Base-by-base conservation (phyloP, 2,113 vertebrate species). In the Cyprinodon variegatus region DNA sequence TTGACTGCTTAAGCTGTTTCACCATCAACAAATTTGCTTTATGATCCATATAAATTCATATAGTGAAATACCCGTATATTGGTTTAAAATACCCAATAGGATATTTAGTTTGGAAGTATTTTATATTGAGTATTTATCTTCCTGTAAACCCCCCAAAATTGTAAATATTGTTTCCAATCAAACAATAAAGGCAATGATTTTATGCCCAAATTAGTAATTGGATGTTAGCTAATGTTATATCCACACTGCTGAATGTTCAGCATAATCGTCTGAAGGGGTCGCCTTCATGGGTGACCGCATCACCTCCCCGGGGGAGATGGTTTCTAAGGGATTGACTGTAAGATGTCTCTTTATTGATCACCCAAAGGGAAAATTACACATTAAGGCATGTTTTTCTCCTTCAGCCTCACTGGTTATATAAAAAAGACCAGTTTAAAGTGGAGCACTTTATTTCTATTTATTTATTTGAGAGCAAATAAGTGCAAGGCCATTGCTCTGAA, bases 171-270 rank as follows among this genome's bases (percentile, higher is more conserved):
- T 57, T n/a, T 2, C 17, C 48, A 53, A 3, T n/a, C 50, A 57
- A 7, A 9, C 4, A 20, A 14, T n/a, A 65, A 65, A 45, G 20
- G 41, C 20, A 12, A n/a, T 22, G 17, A 22, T 65, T 45, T 13
- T 29, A 46, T 53, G 36, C 12, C 41, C 13, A 79, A 57, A 38
- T 41, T 43, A 64, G 4, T 12, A 3, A 15, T 45, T 3, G 1
- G 40, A 61, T 60, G 61, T 77, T 75, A 73, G 76, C 65, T 68
- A 14, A 83, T 70, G 74, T 72, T 22, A 20, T 29, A 3, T 69
- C 63, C 72, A 70, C 36, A 62, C 74, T 72, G 67, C 60, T 66
- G 29, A 22, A n/a, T 66, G 57, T 68, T 70, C 66, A 68, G 46
- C 66, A 50, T 14, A 68, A 20, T 15, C 17, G 3, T 36, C 46